A percentile compares a stretch with the other conserved stretches of the same genome.
Evolutionary conservation across 2,888 invertebrate species (phyloP).

Genomic region (Himalopsyche kuldschensis): DNA sequence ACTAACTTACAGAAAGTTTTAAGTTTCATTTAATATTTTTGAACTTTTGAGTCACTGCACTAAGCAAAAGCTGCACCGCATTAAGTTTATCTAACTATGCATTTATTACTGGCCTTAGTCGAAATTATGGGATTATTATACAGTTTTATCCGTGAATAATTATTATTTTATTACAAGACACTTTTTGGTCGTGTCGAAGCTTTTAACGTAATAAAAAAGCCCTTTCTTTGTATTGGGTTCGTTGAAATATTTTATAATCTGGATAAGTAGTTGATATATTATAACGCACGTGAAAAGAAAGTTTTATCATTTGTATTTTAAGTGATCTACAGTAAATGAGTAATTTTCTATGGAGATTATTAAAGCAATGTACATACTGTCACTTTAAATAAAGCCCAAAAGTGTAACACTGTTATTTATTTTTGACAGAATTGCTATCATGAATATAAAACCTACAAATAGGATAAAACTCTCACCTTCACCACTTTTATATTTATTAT

Average conservation of each 20-base stretch:
- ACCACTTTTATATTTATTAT: too few relatives aligned
- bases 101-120: neutral
- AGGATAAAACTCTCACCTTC: too few relatives aligned
- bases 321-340: neutral
- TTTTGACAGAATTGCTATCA: too few relatives aligned
- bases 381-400: neutral
- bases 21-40: neutral
- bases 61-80: neutral
- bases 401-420: too few relatives aligned
- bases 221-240: neutral
- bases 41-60: neutral
- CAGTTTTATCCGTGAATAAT: neutral
- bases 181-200: neutral
- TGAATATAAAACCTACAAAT: too few relatives aligned
- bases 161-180: neutral
- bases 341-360: neutral
- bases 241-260: neutral
- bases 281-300: neutral
- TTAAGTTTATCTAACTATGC: neutral
- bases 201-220: neutral
- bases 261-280: neutral
- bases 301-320: neutral
- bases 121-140: neutral
- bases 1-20: neutral
- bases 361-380: neutral